These are phyloP conservation scores for Scatophagus argus DNA, from an alignment of 2,113 vertebrate species.

Conservation along the genomic window DNA sequence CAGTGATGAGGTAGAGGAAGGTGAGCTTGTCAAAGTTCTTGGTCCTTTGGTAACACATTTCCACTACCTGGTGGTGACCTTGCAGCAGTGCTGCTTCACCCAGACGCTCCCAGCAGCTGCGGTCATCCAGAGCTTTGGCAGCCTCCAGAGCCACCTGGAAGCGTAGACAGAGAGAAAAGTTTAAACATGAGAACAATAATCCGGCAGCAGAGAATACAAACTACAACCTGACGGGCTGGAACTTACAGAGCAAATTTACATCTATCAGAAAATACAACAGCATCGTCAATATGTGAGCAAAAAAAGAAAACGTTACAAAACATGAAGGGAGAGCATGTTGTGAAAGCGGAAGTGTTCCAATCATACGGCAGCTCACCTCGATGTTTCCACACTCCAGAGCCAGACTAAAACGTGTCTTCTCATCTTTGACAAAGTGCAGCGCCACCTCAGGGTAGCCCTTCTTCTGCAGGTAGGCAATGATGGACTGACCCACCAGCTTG, in stretches of 20 bases:
- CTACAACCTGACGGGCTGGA: background rate
- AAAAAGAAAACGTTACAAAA: background rate
- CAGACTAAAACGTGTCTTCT: conserved; percentile 96
- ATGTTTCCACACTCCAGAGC: conserved; percentile 96
- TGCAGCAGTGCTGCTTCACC: conserved; percentile 94
- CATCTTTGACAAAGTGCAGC: conserved; percentile 97
- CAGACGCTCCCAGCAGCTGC: conserved; percentile 96
- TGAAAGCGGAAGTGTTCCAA: too few relatives aligned
- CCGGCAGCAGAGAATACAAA: background rate
- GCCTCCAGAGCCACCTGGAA: conserved; percentile 94
- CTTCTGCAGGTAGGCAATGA: conserved; percentile 98
- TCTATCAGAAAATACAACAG: background rate
- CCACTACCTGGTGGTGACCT: conserved; percentile 98
- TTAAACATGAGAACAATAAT: too few relatives aligned
- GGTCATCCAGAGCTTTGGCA: conserved; percentile 95
- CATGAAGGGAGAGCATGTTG: background rate
- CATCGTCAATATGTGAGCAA: background rate
- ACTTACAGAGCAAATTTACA: background rate
- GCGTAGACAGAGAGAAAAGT: background rate
- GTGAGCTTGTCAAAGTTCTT: conserved; percentile 98
- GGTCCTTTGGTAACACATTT: conserved; percentile 99
- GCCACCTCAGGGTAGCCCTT: conserved; percentile 98
- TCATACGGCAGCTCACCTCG: conserved; percentile 80
- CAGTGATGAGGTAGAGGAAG: conserved; percentile 97
- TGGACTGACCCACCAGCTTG: conserved; percentile 97